A percentile compares a stretch with the other conserved stretches of the same genome.
These are phyloP conservation scores for Cheilosia grossa DNA, from an alignment of 2,888 invertebrate genomes.

Conservation along the genomic window DNA sequence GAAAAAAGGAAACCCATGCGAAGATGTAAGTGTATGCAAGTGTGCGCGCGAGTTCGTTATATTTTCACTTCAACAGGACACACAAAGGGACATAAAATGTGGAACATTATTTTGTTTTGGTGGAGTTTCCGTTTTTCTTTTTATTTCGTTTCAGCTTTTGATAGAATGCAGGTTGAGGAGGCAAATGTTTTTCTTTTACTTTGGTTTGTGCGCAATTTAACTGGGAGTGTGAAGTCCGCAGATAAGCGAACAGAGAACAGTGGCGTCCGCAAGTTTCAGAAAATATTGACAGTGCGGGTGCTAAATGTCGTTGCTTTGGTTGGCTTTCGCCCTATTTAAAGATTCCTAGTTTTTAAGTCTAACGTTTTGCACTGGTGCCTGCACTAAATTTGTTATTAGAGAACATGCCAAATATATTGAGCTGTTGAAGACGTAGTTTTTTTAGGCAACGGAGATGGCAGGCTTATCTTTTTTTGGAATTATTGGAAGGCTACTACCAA, in stretches of 20 bases:
- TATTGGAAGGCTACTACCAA: too few relatives aligned
- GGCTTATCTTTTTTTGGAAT: too few relatives aligned
- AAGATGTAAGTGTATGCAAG: constrained; percentile 33
- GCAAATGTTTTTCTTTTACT: constrained; percentile 8
- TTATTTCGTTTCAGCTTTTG: not conserved
- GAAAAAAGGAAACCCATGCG: constrained; percentile 30
- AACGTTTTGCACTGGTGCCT: too few relatives aligned
- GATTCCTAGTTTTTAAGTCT: too few relatives aligned
- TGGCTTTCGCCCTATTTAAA: too few relatives aligned
- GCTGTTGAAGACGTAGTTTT: too few relatives aligned
- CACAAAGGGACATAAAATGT: constrained; percentile 60
- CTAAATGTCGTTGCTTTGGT: not conserved
- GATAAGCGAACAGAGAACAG: constrained; percentile 20
- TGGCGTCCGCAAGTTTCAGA: constrained; percentile 28
- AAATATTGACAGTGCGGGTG: not conserved
- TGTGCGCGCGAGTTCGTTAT: constrained; percentile 31
- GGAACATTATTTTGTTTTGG: constrained; percentile 61
- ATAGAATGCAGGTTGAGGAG: constrained; percentile 30
- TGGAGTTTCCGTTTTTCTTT: constrained; percentile 7
- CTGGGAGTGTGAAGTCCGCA: constrained; percentile 41
- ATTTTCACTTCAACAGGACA: constrained; percentile 26
- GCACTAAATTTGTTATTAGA: too few relatives aligned
- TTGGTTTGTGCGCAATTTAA: constrained; percentile 43
- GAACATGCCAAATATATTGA: too few relatives aligned
- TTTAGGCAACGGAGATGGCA: too few relatives aligned